Evolutionary conservation across 1,140 invertebrate genomes (phyloP), one percentile per base, ranked within the genome.

Genomic region (Schlechtendalia chinensis): DNA sequence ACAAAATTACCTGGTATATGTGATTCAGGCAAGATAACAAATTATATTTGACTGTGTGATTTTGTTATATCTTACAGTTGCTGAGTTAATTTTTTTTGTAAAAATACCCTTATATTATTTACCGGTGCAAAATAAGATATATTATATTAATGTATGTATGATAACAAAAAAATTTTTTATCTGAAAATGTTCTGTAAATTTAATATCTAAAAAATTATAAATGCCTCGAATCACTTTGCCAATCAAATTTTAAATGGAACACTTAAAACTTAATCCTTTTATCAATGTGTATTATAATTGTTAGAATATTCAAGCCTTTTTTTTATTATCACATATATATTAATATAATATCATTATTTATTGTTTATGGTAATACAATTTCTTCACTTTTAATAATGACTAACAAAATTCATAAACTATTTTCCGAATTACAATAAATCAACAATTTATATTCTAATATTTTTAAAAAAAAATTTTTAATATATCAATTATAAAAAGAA

Each of bases 1-100:
- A 92, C 92, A 85, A 91, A 92, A 84, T 89, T 94, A 85, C 92
- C 92, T 74, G 72, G n/a, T 29, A 77, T 45, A 81, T 72, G 82
- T 81, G 24, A 61, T 80, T 63, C 81, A 82, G 82, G 83, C 83
- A 81, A 84, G 81, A 61, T 83, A 82, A 50, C 81, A 82, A 75
- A 75, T 82, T 54, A 82, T 81, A 75, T 82, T 82, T 80, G 65
- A 75, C 50, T 82, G 72, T 81, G 74, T 82, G 69, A 82, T 82
- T 81, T 82, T 82, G 50, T 79, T 61, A 79, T 58, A 79, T 19
- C 58, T 47, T 32, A 63, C 19, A 54, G 24, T 54, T 29, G 47
- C 24, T 29, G 24, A 72, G 47, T 72, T 50, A 16, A 10, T 71
- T 72, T 72, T 50, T 72, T 50, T 53, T 72, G 19, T 8, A 69